These are phyloP conservation scores for Rhingia rostrata DNA, from an alignment of 2,888 invertebrate genomes.

Conservation along the genomic window DNA sequence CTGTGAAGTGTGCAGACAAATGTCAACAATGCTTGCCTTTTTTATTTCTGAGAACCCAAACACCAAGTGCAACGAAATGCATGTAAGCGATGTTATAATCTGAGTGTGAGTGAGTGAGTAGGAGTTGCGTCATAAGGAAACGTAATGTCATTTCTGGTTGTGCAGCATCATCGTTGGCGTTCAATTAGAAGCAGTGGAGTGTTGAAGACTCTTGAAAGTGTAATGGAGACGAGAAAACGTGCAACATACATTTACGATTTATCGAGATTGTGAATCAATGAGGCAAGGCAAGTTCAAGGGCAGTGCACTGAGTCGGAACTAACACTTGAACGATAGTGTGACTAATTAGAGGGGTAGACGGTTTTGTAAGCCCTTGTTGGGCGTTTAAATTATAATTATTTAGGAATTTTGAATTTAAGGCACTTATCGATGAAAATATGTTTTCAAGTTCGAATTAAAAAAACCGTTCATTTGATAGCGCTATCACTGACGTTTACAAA, in stretches of 20 bases:
- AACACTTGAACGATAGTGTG: conserved; percentile 37
- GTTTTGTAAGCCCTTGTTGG: neutral
- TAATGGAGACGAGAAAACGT: conserved; percentile 16
- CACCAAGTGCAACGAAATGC: conserved; percentile 7
- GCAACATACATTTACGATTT: conserved; percentile 34
- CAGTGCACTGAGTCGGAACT: conserved; percentile 45
- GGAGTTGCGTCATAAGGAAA: conserved; percentile 47
- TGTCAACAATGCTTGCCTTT: conserved; percentile 28
- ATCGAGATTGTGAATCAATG: conserved; percentile 55
- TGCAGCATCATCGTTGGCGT: neutral
- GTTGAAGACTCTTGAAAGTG: conserved; percentile 1
- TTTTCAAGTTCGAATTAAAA: neutral
- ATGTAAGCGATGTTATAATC: conserved; percentile 7
- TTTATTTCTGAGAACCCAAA: conserved; percentile 20
- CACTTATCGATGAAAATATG: conserved; percentile 1
- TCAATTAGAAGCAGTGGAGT: conserved; percentile 35
- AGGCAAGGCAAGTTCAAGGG: conserved; percentile 64
- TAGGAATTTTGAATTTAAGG: neutral
- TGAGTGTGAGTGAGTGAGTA: conserved; percentile 2
- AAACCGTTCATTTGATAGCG: neutral
- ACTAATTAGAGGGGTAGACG: neutral
- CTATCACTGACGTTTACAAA: too few relatives aligned
- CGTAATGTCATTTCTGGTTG: neutral
- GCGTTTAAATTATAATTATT: neutral
- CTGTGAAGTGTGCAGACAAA: neutral